Evolutionary conservation across 2,888 invertebrate genomes (phyloP), one percentile per base, ranked within the genome.

Genomic region (Portevinia maculata): DNA sequence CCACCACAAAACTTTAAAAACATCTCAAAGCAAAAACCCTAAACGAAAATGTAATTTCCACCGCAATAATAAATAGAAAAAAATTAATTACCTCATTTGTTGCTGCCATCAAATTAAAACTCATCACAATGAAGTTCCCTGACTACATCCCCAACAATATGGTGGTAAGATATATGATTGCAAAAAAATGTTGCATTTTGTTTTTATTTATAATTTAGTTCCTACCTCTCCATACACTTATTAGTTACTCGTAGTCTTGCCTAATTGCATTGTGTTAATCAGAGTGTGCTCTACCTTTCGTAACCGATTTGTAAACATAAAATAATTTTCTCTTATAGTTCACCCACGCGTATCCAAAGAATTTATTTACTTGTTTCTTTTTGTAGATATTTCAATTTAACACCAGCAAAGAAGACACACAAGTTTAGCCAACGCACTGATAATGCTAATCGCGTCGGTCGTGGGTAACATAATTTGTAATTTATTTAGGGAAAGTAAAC

Each of bases 81-180:
- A 28, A 19, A 62, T 15, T 39, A 70, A 62, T 76, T 69, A 69
- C 55, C 37, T 70, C 50, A 70, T 48, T 44, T 48, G 70, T 78
- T 64, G 50, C 64, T 57, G 76, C 7, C 55, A 69, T 50, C 19
- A 65, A 46, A 48, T 55, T 52, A 39, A 34, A 41, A 5, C 50
- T 21, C 64, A 64, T 48, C 78, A 86, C 76, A 84, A 88, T 89
- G 89, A 89, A 90, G 86, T 90, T 89, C 87, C 89, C 90, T 85
- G 89, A 90, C 86, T 90, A 89, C 86, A 85, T 89, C 71, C 89
- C 89, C 55, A 89, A 89, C 86, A 90, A 89, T 85, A 88, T 89
- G 86, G 84, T 89, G 89, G 90, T 89, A 75, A 75, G 65, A 64
- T 28, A 64, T 34, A 50, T 79, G 60, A 62, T 57, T 64, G 70